Evolutionary conservation across 2,113 vertebrate genomes (phyloP).

Genomic region (Festucalex cinctus): DNA sequence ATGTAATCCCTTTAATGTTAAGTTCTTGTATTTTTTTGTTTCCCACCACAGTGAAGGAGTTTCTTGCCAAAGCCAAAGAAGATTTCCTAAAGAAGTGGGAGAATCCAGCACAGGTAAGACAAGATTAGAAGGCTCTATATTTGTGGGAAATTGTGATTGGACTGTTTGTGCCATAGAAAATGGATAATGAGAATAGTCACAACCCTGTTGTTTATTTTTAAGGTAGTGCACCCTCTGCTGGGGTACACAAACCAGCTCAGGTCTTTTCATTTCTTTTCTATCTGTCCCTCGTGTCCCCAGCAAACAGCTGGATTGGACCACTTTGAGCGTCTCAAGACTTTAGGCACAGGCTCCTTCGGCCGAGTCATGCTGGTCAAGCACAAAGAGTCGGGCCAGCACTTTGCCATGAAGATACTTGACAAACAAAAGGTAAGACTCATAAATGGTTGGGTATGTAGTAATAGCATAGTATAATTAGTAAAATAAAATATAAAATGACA

Average conservation of each 20-base stretch:
- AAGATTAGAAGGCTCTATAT: neutral
- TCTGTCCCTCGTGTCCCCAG: conserved; percentile 54
- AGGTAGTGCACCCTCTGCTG: conserved; percentile 65
- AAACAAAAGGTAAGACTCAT: conserved; percentile 84
- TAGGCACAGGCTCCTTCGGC: conserved; percentile 90
- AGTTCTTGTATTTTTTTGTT: conserved; percentile 9
- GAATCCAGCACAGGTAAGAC: conserved; percentile 81
- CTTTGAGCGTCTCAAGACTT: conserved; percentile 89
- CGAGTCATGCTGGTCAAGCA: conserved; percentile 92
- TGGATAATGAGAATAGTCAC: neutral
- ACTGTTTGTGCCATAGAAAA: neutral
- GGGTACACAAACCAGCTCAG: conserved; percentile 5
- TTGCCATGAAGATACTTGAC: conserved; percentile 94
- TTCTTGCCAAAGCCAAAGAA: conserved; percentile 95
- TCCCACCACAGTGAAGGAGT: conserved; percentile 83
- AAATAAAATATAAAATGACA: neutral
- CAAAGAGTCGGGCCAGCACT: conserved; percentile 84
- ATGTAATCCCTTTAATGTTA: neutral
- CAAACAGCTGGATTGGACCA: conserved; percentile 89
- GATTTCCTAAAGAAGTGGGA: conserved; percentile 96
- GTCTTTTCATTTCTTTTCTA: too few relatives aligned
- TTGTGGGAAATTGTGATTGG: too few relatives aligned
- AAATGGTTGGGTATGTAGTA: too few relatives aligned
- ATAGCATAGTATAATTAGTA: too few relatives aligned
- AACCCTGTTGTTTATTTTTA: conserved; percentile 5